Percentiles rank a stretch among this genome's conserved stretches.
Conservation (phyloP, 2,797 vertebrate species). For the Podarcis siculus region DNA sequence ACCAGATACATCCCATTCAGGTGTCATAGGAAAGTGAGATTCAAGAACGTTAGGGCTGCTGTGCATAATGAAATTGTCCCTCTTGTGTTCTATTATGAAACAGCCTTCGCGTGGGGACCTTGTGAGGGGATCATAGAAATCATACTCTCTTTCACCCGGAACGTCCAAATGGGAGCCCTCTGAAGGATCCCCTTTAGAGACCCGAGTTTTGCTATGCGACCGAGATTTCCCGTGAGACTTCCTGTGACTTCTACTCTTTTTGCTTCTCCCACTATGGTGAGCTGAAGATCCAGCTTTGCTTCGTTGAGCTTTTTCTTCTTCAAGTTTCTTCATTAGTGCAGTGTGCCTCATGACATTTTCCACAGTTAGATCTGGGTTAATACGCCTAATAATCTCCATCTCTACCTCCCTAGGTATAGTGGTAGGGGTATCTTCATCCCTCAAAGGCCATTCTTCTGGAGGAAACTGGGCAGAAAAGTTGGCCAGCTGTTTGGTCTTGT, state of each 20-base stretch:
- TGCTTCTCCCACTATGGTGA: constrained; percentile 93
- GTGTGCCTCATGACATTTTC: constrained; percentile 97
- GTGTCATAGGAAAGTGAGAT: constrained; percentile 94
- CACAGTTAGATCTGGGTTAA: constrained; percentile 97
- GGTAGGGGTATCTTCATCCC: constrained; percentile 91
- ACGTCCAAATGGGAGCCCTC: constrained; percentile 90
- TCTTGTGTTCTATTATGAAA: constrained; percentile 90
- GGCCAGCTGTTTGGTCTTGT: constrained; percentile 94
- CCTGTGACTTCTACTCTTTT: constrained; percentile 91
- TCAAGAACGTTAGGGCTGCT: constrained; percentile 93
- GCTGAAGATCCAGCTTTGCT: constrained; percentile 93
- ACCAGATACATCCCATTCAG: constrained; percentile 98
- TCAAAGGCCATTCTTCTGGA: constrained; percentile 96
- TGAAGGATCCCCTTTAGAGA: constrained; percentile 89
- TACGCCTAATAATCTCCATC: constrained; percentile 97
- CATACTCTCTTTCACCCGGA: constrained; percentile 87
- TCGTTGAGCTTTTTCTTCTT: constrained; percentile 95
- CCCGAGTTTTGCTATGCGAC: constrained; percentile 95
- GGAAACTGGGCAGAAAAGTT: constrained; percentile 98
- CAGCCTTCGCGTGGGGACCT: constrained; percentile 92
- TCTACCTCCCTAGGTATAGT: constrained; percentile 94
- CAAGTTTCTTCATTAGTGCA: constrained; percentile 97
- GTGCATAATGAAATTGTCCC: constrained; percentile 92
- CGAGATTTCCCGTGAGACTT: constrained; percentile 94
- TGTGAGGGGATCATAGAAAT: constrained; percentile 91